Percentiles rank a stretch among this genome's conserved stretches.
Evolutionary conservation across 2,797 vertebrate species (phyloP).

Genomic region (Thamnophis elegans): DNA sequence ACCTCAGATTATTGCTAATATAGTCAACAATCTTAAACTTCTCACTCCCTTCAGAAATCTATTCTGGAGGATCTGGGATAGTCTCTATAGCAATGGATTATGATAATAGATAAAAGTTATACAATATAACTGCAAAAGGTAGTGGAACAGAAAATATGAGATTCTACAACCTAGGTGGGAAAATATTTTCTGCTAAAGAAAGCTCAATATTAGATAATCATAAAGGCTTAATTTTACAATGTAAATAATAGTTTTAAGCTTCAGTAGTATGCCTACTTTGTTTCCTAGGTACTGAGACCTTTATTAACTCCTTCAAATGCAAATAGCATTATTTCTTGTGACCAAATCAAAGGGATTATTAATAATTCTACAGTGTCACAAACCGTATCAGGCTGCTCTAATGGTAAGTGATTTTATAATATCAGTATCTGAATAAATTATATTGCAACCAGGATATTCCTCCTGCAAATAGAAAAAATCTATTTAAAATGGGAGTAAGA

Average conservation of each 20-base stretch:
- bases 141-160: background rate
- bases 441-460: background rate
- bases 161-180: background rate
- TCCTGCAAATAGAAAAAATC: background rate
- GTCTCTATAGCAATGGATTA: background rate
- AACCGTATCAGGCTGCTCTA: background rate
- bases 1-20: background rate
- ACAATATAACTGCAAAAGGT: background rate
- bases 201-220: background rate
- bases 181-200: background rate
- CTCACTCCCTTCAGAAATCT: background rate
- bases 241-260: background rate
- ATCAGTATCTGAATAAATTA: background rate
- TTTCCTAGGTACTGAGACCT: constrained; percentile 22
- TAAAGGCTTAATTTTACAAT: constrained; percentile 20
- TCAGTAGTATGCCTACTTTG: constrained; percentile 21
- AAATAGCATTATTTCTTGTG: constrained; percentile 36
- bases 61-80: background rate
- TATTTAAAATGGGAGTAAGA: background rate
- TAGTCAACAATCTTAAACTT: background rate
- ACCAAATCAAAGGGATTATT: constrained; percentile 32
- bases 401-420: constrained; percentile 17
- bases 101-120: background rate
- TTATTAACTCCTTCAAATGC: constrained; percentile 31
- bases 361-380: constrained; percentile 19